Conservation (phyloP, 2,113 vertebrate species). For the Mastomys coucha region DNA sequence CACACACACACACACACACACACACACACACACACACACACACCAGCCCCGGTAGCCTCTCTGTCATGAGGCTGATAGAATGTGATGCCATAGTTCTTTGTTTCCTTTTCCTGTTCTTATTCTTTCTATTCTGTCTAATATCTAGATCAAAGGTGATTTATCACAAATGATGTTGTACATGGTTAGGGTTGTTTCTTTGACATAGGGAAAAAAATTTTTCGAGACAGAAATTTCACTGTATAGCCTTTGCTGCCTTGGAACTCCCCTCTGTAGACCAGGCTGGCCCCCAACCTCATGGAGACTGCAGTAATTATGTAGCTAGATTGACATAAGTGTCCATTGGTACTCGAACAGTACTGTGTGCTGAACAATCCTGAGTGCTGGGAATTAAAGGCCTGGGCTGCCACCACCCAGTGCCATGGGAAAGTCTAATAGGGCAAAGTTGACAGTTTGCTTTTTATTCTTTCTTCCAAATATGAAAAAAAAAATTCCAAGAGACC, state of each 20-base stretch:
- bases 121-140: slow-evolving; percentile 42
- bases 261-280: too few relatives aligned
- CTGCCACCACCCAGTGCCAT: not conserved
- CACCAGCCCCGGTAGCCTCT: too few relatives aligned
- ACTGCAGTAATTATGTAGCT: too few relatives aligned
- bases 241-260: too few relatives aligned
- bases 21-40: too few relatives aligned
- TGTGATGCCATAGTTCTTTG: not conserved
- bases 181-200: slow-evolving; percentile 16
- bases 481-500: slow-evolving; percentile 25
- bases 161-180: slow-evolving; percentile 34
- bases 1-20: not conserved
- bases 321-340: not conserved
- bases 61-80: not conserved
- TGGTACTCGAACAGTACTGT: too few relatives aligned
- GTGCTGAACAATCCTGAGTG: too few relatives aligned
- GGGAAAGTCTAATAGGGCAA: slow-evolving; percentile 61
- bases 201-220: too few relatives aligned
- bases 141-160: slow-evolving; percentile 53
- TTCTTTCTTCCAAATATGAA: slow-evolving; percentile 48
- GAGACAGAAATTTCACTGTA: too few relatives aligned
- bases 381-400: too few relatives aligned
- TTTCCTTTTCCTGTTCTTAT: not conserved
- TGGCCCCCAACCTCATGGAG: too few relatives aligned
- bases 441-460: slow-evolving; percentile 58